Evolutionary conservation across 2,113 vertebrate species (phyloP).

Genomic region (Gavia stellata): DNA sequence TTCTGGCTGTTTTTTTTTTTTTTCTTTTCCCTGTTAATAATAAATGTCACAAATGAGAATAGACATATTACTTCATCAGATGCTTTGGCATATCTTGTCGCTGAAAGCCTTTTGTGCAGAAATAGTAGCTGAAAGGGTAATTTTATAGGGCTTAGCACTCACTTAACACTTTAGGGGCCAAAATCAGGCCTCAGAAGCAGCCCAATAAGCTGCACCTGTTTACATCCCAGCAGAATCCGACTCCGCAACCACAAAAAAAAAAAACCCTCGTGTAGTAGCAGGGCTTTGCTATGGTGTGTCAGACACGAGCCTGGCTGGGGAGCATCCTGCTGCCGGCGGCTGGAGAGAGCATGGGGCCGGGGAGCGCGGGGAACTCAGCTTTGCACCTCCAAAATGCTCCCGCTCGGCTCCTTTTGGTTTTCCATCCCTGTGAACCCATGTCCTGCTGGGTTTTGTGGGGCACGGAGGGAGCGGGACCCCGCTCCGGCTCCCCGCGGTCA

Average conservation of each 20-base stretch:
- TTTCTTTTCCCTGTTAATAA: constrained; percentile 41
- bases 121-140: constrained; percentile 44
- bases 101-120: constrained; percentile 25
- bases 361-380: neutral
- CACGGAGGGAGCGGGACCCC: neutral
- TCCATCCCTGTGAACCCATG: accelerated
- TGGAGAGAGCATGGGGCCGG: neutral
- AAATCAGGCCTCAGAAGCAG: neutral
- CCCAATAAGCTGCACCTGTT: constrained; percentile 16
- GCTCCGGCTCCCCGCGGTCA: neutral
- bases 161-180: constrained; percentile 50
- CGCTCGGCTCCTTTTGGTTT: accelerated
- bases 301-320: neutral
- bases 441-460: neutral
- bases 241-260: neutral
- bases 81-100: constrained; percentile 18
- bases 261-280: neutral
- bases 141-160: constrained; percentile 60
- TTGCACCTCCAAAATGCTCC: neutral
- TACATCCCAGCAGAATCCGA: neutral
- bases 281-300: neutral
- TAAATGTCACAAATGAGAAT: constrained; percentile 47
- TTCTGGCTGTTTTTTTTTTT: neutral
- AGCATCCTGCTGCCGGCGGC: neutral
- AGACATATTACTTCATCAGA: constrained; percentile 45